These are phyloP conservation scores for Microctenopoma lineatum DNA, from an alignment of 2,797 vertebrate species.

Conservation along the genomic window DNA sequence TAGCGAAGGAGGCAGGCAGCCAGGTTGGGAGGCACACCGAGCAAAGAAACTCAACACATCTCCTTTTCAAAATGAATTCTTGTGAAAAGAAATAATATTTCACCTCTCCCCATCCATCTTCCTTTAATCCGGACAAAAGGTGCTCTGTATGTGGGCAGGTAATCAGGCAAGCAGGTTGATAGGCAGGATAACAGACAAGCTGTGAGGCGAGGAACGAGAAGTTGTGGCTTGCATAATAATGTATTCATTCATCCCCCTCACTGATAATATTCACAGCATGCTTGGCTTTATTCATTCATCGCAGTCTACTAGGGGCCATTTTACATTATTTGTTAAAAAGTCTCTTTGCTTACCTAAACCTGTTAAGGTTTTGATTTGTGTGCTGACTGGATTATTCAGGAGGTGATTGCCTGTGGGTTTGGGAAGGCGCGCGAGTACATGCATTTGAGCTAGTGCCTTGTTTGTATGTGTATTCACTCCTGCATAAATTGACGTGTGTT, in stretches of 20 bases:
- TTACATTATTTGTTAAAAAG: conserved; percentile 68
- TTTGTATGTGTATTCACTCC: conserved; percentile 38
- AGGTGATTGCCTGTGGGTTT: conserved; percentile 41
- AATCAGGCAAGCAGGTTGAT: conserved; percentile 69
- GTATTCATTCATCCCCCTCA: conserved; percentile 69
- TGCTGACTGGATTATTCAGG: conserved; percentile 59
- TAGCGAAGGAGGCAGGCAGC: conserved; percentile 25
- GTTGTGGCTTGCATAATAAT: conserved; percentile 76
- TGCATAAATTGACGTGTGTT: conserved; percentile 37
- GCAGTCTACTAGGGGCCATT: conserved; percentile 67
- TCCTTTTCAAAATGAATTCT: conserved; percentile 50
- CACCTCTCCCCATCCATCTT: conserved; percentile 37
- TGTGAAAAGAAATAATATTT: conserved; percentile 64
- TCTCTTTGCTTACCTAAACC: conserved; percentile 61
- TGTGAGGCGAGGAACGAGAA: conserved; percentile 70
- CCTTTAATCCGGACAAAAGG: conserved; percentile 67
- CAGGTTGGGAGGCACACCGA: conserved; percentile 23
- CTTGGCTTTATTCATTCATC: conserved; percentile 77
- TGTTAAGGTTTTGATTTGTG: conserved; percentile 59
- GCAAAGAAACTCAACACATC: conserved; percentile 40
- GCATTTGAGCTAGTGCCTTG: conserved; percentile 27
- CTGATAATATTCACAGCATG: conserved; percentile 75
- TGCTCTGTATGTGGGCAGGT: conserved; percentile 70
- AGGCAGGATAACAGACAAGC: conserved; percentile 69
- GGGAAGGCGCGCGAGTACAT: conserved; percentile 34